These are phyloP conservation scores for Balearica regulorum DNA, from an alignment of 2,797 vertebrate species.

Conservation along the genomic window DNA sequence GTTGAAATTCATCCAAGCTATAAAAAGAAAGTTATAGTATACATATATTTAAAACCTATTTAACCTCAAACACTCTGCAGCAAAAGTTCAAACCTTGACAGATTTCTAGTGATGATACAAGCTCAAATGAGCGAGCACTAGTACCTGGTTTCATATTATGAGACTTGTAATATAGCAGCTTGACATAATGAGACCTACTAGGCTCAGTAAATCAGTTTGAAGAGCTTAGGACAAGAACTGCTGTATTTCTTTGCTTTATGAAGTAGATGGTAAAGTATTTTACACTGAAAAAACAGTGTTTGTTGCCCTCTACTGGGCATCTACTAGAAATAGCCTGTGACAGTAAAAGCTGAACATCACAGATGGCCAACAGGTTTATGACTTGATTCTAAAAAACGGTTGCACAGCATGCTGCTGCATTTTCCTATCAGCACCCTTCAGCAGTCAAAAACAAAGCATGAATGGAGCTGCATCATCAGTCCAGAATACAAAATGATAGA, in stretches of 20 bases:
- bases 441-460: neutral
- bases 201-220: neutral
- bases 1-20: neutral
- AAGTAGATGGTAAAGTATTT: neutral
- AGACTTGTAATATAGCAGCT: neutral
- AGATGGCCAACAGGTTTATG: neutral
- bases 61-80: neutral
- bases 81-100: neutral
- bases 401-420: neutral
- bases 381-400: neutral
- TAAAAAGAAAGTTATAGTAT: neutral
- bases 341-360: neutral
- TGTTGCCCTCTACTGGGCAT: slow-evolving; percentile 21
- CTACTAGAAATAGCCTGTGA: neutral
- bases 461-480: neutral
- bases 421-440: neutral
- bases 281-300: neutral
- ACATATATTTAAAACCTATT: neutral
- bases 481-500: neutral
- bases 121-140: neutral
- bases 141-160: neutral
- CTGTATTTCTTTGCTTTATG: neutral
- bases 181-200: neutral
- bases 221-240: neutral
- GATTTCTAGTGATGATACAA: neutral